Conservation (phyloP, 2,888 invertebrate species). For the Xiphydria camelus region DNA sequence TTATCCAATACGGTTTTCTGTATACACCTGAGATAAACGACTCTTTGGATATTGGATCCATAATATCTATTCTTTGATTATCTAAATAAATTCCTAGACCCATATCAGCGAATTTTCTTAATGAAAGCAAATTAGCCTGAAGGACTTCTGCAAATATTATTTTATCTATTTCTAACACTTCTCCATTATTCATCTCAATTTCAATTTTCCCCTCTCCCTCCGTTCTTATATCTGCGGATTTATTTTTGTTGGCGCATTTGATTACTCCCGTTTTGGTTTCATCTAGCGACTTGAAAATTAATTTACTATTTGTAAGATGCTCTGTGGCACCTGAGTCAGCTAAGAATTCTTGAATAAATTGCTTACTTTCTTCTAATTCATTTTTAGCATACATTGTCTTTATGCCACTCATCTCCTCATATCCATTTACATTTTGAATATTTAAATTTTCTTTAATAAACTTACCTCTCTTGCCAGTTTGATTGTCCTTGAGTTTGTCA, state of each 20-base stretch:
- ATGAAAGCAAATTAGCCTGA: constrained; percentile 24
- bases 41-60: constrained; percentile 18
- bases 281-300: constrained; percentile 24
- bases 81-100: constrained; percentile 27
- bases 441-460: too few species aligned
- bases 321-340: constrained; percentile 30
- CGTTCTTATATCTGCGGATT: constrained; percentile 22
- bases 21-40: constrained; percentile 22
- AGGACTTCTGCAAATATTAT: constrained; percentile 22
- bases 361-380: constrained; percentile 1
- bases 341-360: constrained; percentile 17
- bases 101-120: constrained; percentile 25
- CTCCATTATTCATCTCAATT: constrained; percentile 15
- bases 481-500: not conserved
- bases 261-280: constrained; percentile 17
- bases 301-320: constrained; percentile 25
- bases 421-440: not conserved
- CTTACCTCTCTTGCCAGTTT: too few species aligned
- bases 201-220: constrained; percentile 25
- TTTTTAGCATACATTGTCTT: constrained; percentile 1
- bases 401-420: not conserved
- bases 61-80: constrained; percentile 20
- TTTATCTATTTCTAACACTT: constrained; percentile 20
- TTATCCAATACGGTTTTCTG: constrained; percentile 22
- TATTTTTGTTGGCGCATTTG: constrained; percentile 27